These are phyloP conservation scores for Pristionchus entomophagus DNA, from an alignment of 2,888 invertebrate species.

Conservation along the genomic window DNA sequence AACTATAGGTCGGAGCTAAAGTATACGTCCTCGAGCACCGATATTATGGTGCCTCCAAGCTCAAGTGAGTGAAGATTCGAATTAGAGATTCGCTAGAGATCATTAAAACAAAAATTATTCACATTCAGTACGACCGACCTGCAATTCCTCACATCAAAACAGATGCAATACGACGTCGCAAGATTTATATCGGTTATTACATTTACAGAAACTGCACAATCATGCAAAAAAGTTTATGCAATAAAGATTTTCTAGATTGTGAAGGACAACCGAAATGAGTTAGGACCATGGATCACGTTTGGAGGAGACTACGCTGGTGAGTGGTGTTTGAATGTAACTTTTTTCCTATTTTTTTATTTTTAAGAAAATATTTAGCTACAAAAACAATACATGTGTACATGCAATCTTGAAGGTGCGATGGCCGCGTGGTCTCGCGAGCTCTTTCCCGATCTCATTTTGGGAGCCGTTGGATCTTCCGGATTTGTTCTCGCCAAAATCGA, in stretches of 20 bases:
- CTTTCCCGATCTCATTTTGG: constrained; percentile 88
- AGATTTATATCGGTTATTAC: constrained; percentile 83
- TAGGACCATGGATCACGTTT: constrained; percentile 89
- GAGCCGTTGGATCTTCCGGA: constrained; percentile 90
- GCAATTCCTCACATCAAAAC: constrained; percentile 80
- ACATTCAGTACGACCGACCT: constrained; percentile 14
- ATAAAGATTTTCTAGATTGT: no score
- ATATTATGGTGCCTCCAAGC: constrained; percentile 91
- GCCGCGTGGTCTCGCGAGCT: constrained; percentile 91
- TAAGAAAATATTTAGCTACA: no score
- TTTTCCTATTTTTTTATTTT: no score
- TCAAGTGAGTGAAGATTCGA: constrained; percentile 53
- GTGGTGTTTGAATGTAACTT: no score
- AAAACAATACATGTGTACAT: no score
- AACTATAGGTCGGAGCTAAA: constrained; percentile 83
- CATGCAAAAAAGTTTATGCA: no score
- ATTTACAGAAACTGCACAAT: no score
- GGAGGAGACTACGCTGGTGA: constrained; percentile 84
- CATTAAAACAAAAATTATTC: not conserved
- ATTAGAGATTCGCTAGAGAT: no score
- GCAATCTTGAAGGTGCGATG: constrained; percentile 82
- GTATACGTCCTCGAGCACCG: constrained; percentile 92
- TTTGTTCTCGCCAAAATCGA: constrained; percentile 89
- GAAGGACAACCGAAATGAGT: constrained; percentile 42
- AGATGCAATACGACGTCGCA: constrained; percentile 86